Evolutionary conservation across 1,140 invertebrate genomes (phyloP), one percentile per base, ranked within the genome.

Genomic region (Oncopeltus fasciatus): DNA sequence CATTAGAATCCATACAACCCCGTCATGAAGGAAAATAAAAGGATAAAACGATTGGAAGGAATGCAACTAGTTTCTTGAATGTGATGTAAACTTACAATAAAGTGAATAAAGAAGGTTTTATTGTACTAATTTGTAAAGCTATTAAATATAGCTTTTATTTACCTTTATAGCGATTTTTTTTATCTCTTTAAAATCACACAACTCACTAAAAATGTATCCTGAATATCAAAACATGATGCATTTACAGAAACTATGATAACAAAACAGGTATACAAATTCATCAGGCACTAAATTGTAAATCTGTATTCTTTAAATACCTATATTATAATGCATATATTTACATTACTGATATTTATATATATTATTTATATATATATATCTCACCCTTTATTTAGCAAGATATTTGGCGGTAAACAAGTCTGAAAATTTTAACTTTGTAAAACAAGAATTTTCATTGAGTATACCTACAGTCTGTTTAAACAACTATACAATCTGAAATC

Each of bases 1-100:
- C 1, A 77, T 90, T 43, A 74, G 86, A 65, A 87, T 92, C 66
- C 79, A 82, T 63, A 88, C 86, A 3, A 28, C 51, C 9, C 56
- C 49, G 21, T 4, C 44, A 46, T 53, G 21, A 21, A 3, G 1
- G 12, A 2, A 3, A 2, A 18, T 53, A 14, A 38, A 38, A 14
- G 14, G 14, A 8, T 38, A 14, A 38, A 38, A 5, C 31, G 5
- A 38, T 5, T 14, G 5, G 31, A 38, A 38, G 31, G 31, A 38
- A 14, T 8, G 31, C 31, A 38, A 14, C 31, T 38, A 8, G 14
- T 38, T 38, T 38, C 5, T 38, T 38, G 26, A 24, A 24, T 53
- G 49, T 53, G 24, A 16, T 24, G 18, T 53, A 53, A 24, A 9
- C 21, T 53, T 24, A 53, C 24, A 53, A 49, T 53, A 53, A 60